Evolutionary conservation across 2,113 vertebrate species (phyloP), one percentile per base, ranked within the genome.

Genomic region (Himantopus leucocephalus): DNA sequence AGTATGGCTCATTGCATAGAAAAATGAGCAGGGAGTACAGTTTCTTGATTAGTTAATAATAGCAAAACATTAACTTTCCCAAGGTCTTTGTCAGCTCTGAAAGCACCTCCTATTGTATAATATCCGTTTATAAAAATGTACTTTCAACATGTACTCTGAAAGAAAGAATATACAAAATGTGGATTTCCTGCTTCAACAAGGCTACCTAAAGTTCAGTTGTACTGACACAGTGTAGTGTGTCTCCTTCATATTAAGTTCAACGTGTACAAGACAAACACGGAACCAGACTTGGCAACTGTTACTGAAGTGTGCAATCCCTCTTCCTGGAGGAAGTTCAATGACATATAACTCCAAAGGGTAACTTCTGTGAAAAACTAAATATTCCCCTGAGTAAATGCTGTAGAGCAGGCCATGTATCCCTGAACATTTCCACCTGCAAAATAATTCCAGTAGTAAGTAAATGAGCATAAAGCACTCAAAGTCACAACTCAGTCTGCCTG

Each of bases 41-140:
- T 79, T 87, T 90, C 88, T 92, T 90, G 90, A 93, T 95, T 94
- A 96, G 76, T 98, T 98, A 95, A 96, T 95, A 97, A 96, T 39
- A 96, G 94, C 67, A 95, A 96, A 97, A 96, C 96, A 94, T 95
- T 96, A 96, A 97, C 96, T 98, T 97, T 96, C 95, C 75, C 89
- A 96, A 96, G 86, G 92, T 94, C 97, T 97, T 96, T 96, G 88
- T 97, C 93, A 94, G 88, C 94, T 94, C 91, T 96, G 91, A 96
- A 96, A 92, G 76, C 53, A 88, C 62, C 74, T 74, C 66, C 85
- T 95, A 88, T 92, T 92, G 64, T 82, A 64, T 77, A 96, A 96
- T 92, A 93, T 45, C 59, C 22, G 1, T 94, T 97, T 96, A 88
- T 83, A 71, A 97, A 97, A 96, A 85, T 47, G 48, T 84, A 45